phyloP scores from a whole-genome alignment of 2,797 vertebrate genomes.

The Macropus fuliginosus region DNA sequence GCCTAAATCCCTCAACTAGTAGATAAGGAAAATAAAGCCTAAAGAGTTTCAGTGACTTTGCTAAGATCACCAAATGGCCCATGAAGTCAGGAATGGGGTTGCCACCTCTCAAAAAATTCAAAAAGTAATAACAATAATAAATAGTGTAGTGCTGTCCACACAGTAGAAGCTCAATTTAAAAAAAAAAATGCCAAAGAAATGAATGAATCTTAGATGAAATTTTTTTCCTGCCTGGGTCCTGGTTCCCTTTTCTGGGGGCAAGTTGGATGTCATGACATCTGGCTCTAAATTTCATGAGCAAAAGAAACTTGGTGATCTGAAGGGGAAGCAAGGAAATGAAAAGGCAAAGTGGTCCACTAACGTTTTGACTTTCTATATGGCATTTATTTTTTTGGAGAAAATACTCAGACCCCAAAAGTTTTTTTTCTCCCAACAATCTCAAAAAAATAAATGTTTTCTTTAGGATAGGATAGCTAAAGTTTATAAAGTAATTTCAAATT shows the following conservation, averaged over 20 bases:
- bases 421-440: background rate
- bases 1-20: background rate
- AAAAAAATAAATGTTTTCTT: conserved; percentile 38
- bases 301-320: background rate
- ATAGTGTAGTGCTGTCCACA: background rate
- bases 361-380: background rate
- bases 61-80: background rate
- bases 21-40: background rate
- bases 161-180: background rate
- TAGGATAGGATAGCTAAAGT: background rate
- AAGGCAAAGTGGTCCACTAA: background rate
- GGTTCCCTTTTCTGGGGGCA: background rate
- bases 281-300: background rate
- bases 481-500: conserved; percentile 23
- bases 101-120: background rate
- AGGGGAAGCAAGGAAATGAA: background rate
- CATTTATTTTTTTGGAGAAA: background rate
- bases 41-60: background rate
- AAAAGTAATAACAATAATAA: background rate
- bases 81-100: background rate
- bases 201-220: background rate
- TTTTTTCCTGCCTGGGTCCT: background rate
- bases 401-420: conserved; percentile 13
- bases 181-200: background rate
- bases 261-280: background rate